Evolutionary conservation across 2,888 invertebrate species (phyloP), one percentile per base, ranked within the genome.

Genomic region (Chalcosyrphus nemorum): DNA sequence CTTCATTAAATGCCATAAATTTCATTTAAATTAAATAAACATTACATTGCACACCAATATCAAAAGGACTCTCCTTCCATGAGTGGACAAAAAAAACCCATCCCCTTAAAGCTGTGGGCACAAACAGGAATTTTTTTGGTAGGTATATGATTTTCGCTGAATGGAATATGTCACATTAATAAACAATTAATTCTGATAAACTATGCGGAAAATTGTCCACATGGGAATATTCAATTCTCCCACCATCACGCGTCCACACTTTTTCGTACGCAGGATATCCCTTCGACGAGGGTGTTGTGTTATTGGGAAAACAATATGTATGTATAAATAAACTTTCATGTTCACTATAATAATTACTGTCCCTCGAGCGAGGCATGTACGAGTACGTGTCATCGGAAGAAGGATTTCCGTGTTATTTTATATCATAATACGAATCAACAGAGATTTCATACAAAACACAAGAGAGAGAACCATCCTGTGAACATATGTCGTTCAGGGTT

Each of bases 301-400:
- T 27, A 41, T 43, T 13, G 43, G 32, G 47, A 63, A 75, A 63
- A 24, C 75, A 75, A n/a, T n/a, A n/a, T n/a, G n/a, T n/a, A n/a
- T n/a, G n/a, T 68, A 61, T 63, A 76, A 81, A 81, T 76, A 81
- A 81, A 81, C 81, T 68, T 56, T 61, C 24, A 5, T 75, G 35
- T 35, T 47, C 32, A 24, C 45, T 66, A 19, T 57, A 52, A 19
- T 65, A 45, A 80, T 13, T 47, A 65, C 21, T 47, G 11, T 43
- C 29, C 24, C 54, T 52, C 24, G 21, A 61, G 21, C 45, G 27
- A 9, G 9, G 4, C 45, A 32, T 15, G 41, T 56, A 63, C 24
- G 11, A 21, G 50, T 24, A 4, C 52, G 65, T 56, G 81, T 81
- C 57, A 77, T 65, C 81, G 81, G 81, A 81, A 81, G 57, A 77